Evolutionary conservation across 2,888 invertebrate genomes (phyloP), one percentile per base, ranked within the genome.

Genomic region (Spialia ferax): DNA sequence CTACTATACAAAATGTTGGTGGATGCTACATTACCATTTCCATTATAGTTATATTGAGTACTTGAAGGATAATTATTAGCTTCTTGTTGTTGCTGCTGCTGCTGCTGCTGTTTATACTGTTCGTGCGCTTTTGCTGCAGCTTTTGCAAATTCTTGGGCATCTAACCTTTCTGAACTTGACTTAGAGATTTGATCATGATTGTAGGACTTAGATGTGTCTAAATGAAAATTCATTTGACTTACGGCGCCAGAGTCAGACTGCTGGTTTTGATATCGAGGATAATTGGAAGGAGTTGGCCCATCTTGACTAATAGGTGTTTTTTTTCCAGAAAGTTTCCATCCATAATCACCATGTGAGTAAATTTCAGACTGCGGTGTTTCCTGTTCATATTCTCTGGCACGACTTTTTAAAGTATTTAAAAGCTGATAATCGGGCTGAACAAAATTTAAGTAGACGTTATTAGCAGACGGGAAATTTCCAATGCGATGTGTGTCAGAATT

Each of bases 271-370:
- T 88, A 87, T 69, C 83, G 84, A 42, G 80, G 81, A 69, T 83
- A 85, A 72, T 79, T 88, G 50, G 75, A 78, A 23, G 83, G 71
- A 29, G 83, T 76, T 63, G 83, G 85, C 55, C 75, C 73, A 63
- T 91, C 88, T 15, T 82, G 80, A 52, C 75, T 80, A 50, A 73
- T 71, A n/a, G 77, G 71, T 26, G 86, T 79, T 70, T 88, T 94
- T 74, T 88, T 92, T n/a, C 85, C 88, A 3, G 82, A 78, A 22
- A 94, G 67, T 77, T 91, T 93, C 94, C 94, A 94, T 1, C 94
- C 94, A 73, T 88, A 94, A 73, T 94, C 93, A 11, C 93, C 93
- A 63, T 91, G 88, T 0, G 94, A 91, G 71, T 93, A 94, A 35
- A 79, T 73, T 13, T 84, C 85, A 63, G 83, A 74, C 68, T 88